A percentile compares a stretch with the other conserved stretches of the same genome.
Conservation (phyloP, 2,113 vertebrate species). For the Saccopteryx bilineata region DNA sequence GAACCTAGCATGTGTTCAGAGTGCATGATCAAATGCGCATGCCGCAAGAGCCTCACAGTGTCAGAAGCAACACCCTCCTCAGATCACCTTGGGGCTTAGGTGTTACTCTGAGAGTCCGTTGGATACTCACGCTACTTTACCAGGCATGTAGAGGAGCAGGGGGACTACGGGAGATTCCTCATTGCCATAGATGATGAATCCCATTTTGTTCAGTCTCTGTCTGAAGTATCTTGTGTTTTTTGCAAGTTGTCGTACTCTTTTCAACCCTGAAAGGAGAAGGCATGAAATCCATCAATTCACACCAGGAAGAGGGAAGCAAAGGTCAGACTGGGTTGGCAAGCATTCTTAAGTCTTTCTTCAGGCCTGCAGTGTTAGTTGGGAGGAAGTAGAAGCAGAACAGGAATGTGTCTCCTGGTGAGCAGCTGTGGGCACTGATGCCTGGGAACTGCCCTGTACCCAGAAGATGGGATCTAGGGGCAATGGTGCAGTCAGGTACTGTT, state of each 20-base stretch:
- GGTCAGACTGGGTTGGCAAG: neutral
- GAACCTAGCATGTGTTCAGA: neutral
- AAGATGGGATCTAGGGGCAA: neutral
- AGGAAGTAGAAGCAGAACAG: neutral
- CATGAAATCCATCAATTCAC: constrained; percentile 64
- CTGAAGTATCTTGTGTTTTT: constrained; percentile 96
- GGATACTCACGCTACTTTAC: constrained; percentile 95
- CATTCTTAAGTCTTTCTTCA: neutral
- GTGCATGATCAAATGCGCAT: neutral
- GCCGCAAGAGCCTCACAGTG: neutral
- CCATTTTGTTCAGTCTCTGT: constrained; percentile 91
- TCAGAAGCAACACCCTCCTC: neutral
- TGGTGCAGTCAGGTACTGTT: neutral
- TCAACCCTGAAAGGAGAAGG: constrained; percentile 89
- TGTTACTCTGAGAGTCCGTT: neutral
- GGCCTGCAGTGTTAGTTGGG: neutral
- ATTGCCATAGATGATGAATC: constrained; percentile 96
- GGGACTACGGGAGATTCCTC: constrained; percentile 94
- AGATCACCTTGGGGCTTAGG: neutral
- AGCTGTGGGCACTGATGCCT: neutral
- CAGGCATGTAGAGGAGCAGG: constrained; percentile 95
- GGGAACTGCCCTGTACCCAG: neutral
- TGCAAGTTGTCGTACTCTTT: constrained; percentile 91
- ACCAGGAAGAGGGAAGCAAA: constrained; percentile 34
- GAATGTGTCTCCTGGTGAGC: neutral